phyloP scores from a whole-genome alignment of 2,888 invertebrate genomes.

The Callinectes sapidus region DNA sequence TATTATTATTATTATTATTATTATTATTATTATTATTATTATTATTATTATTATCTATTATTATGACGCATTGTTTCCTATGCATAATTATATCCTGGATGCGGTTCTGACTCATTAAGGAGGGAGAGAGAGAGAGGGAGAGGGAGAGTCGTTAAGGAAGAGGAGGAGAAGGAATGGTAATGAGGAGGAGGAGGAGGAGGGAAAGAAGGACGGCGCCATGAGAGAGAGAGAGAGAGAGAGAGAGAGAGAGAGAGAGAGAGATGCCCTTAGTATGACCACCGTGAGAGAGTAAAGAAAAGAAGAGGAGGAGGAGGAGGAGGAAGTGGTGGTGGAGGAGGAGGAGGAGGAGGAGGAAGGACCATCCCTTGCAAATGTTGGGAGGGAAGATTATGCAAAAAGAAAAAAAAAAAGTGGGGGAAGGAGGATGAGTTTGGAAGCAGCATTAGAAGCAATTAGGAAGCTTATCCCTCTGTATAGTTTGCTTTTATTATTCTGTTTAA shows the following conservation, averaged over 20 bases:
- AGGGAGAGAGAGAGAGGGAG: neutral
- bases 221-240: slow-evolving; percentile 29
- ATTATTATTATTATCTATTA: neutral
- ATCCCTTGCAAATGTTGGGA: neutral
- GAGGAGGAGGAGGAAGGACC: neutral
- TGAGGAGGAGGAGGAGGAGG: slow-evolving; percentile 2
- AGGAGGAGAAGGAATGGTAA: neutral
- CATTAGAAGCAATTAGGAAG: neutral
- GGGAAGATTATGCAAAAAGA: slow-evolving; percentile 5
- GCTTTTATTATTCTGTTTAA: neutral
- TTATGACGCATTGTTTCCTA: neutral
- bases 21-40: slow-evolving; percentile 17
- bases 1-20: slow-evolving; percentile 26
- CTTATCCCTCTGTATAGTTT: neutral
- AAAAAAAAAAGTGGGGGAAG: neutral
- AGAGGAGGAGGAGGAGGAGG: neutral
- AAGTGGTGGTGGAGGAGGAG: neutral
- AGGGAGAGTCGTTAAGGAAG: slow-evolving; percentile 6
- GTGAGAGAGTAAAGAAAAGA: neutral
- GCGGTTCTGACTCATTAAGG: neutral
- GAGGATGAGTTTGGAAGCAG: neutral
- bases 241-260: slow-evolving; percentile 37
- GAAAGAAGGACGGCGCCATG: neutral
- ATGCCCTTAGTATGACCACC: slow-evolving; percentile 34
- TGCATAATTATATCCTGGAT: slow-evolving; percentile 22